phyloP scores from a whole-genome alignment of 2,888 invertebrate species.

The Callinectes sapidus region DNA sequence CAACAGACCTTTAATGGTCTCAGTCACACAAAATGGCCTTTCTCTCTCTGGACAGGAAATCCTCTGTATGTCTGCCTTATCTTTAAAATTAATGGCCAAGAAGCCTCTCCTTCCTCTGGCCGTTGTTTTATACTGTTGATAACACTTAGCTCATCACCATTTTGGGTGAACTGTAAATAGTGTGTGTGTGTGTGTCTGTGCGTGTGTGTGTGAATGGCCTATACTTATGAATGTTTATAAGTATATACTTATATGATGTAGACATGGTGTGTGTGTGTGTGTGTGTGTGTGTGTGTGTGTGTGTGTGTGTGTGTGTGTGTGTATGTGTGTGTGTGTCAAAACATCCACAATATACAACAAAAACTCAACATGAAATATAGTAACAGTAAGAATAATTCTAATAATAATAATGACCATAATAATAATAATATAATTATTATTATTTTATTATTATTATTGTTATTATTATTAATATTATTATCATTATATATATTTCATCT shows the following conservation, averaged over 20 bases:
- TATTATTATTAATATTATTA: neutral
- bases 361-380: neutral
- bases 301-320: neutral
- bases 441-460: neutral
- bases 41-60: conserved; percentile 28
- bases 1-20: neutral
- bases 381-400: neutral
- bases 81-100: conserved; percentile 36
- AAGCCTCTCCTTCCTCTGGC: conserved; percentile 28
- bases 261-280: neutral
- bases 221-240: neutral
- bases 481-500: neutral
- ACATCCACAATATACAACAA: conserved; percentile 12
- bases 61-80: conserved; percentile 37
- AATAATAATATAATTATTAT: neutral
- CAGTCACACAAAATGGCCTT: conserved; percentile 27
- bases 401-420: too few species aligned
- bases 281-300: neutral
- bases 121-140: conserved; percentile 35
- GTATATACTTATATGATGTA: neutral
- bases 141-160: conserved; percentile 37
- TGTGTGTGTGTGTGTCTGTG: conserved; percentile 8
- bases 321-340: neutral
- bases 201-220: neutral
- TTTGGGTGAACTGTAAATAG: conserved; percentile 37